phyloP scores from a whole-genome alignment of 2,888 invertebrate species.

The Syrphus vitripennis region DNA sequence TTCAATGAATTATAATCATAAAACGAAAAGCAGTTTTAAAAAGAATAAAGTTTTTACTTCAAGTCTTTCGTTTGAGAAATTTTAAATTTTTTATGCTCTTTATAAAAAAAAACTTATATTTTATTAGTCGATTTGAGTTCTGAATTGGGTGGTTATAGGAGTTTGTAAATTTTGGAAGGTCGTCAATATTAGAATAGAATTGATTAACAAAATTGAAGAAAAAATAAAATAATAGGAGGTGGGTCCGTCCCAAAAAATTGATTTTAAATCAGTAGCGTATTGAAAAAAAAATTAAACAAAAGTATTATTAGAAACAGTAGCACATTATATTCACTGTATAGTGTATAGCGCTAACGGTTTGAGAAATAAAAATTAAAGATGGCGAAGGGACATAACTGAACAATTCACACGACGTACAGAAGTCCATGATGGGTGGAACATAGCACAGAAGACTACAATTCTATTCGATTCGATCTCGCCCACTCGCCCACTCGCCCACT shows the following conservation, averaged over 20 bases:
- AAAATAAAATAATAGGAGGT: not conserved
- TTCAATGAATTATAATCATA: slow-evolving; percentile 1
- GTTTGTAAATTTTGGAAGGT: not conserved
- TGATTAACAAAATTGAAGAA: not conserved
- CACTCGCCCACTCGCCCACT: too few relatives aligned
- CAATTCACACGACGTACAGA: too few relatives aligned
- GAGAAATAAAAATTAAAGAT: too few relatives aligned
- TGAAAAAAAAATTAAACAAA: not conserved
- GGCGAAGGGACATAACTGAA: too few relatives aligned
- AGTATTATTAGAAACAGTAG: not conserved
- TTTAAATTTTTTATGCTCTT: not conserved
- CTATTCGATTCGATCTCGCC: too few relatives aligned
- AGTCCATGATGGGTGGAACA: too few relatives aligned
- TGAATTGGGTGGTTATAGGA: not conserved
- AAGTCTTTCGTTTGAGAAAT: slow-evolving; percentile 6
- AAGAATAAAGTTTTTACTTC: not conserved
- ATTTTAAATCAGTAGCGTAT: not conserved
- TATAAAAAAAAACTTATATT: not conserved
- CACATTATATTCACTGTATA: not conserved
- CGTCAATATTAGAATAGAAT: not conserved
- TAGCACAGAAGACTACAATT: too few relatives aligned
- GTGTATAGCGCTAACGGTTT: too few relatives aligned
- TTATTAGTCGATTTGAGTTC: not conserved
- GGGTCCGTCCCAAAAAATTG: not conserved
- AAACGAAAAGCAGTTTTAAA: not conserved